phyloP scores from a whole-genome alignment of 1,140 invertebrate species.

The Diachasma alloeum region DNA sequence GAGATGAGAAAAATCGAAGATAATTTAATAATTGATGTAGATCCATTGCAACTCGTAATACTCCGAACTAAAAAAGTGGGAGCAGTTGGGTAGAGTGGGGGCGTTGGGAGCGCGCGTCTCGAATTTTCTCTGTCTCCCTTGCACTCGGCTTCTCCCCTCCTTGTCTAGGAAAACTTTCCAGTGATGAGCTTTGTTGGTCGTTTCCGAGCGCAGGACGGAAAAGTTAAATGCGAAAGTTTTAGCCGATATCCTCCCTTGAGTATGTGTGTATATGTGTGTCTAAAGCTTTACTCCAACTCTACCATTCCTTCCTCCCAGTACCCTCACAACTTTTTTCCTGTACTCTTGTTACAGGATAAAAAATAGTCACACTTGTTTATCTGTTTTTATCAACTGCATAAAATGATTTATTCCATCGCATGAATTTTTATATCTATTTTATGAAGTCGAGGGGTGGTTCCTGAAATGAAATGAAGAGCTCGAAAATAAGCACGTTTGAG shows the following conservation, averaged over 20 bases:
- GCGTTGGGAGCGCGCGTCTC: conserved; percentile 30
- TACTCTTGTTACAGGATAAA: not conserved
- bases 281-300: not conserved
- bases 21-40: not conserved
- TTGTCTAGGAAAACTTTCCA: conserved; percentile 61
- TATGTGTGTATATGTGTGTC: conserved; percentile 37
- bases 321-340: conserved; percentile 5
- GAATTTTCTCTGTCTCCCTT: conserved; percentile 24
- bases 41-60: not conserved
- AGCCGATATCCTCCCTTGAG: conserved; percentile 52
- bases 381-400: conserved; percentile 5
- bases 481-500: not conserved
- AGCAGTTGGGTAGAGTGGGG: not conserved
- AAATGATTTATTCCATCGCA: conserved; percentile 18
- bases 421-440: not conserved
- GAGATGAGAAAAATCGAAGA: not conserved
- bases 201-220: conserved; percentile 56
- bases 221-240: conserved; percentile 65
- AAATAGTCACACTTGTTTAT: conserved; percentile 12
- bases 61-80: not conserved
- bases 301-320: conserved; percentile 26
- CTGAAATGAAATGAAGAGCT: not conserved
- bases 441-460: not conserved
- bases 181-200: conserved; percentile 64
- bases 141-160: conserved; percentile 41